These are phyloP conservation scores for Tinea pellionella DNA, from an alignment of 2,888 invertebrate species.

Conservation along the genomic window DNA sequence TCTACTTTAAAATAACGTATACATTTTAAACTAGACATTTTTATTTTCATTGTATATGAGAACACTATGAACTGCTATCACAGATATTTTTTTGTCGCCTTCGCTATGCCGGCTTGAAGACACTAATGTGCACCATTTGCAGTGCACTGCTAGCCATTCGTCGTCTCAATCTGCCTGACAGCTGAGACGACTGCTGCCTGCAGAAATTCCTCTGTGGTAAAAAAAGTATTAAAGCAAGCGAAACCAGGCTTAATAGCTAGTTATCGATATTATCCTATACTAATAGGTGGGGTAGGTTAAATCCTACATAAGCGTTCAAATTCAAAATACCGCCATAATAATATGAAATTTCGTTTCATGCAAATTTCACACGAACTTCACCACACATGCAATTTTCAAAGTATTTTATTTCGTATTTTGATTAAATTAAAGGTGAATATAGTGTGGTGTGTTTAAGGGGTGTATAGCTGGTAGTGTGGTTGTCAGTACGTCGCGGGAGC, in stretches of 20 bases:
- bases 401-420: background rate
- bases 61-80: too few relatives aligned
- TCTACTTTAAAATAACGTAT: background rate
- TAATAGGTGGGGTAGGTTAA: background rate
- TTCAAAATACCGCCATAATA: background rate
- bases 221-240: background rate
- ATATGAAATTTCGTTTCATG: conserved; percentile 8
- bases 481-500: conserved; percentile 12
- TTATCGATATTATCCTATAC: background rate
- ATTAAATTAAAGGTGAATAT: too few relatives aligned
- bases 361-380: background rate
- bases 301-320: conserved; percentile 2
- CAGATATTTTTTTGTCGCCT: too few relatives aligned
- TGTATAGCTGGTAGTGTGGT: background rate
- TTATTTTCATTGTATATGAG: background rate
- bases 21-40: background rate
- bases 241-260: background rate
- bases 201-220: too few relatives aligned
- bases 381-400: background rate
- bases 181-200: too few relatives aligned
- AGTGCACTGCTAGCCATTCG: too few relatives aligned
- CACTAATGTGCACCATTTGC: too few relatives aligned
- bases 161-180: too few relatives aligned
- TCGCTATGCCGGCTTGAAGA: too few relatives aligned
- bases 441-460: background rate